These are phyloP conservation scores for Capitulum mitella DNA, from an alignment of 2,888 invertebrate species.

Conservation along the genomic window DNA sequence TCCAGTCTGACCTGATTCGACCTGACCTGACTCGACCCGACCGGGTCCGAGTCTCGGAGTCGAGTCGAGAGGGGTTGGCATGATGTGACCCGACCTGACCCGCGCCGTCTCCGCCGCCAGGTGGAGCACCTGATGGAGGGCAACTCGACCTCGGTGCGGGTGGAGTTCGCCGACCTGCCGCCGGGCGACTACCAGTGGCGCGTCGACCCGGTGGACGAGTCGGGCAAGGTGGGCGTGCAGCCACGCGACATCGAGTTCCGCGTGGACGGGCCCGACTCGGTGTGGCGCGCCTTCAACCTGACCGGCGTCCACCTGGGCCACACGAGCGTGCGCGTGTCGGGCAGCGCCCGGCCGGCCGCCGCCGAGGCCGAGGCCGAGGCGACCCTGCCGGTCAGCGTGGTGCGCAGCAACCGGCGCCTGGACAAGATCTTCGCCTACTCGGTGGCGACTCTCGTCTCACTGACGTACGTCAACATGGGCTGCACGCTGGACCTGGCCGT, in stretches of 20 bases:
- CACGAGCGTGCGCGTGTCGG: conserved; percentile 5
- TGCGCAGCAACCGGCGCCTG: conserved; percentile 16
- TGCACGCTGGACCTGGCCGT: conserved; percentile 72
- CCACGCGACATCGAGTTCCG: conserved; percentile 19
- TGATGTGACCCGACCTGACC: not conserved
- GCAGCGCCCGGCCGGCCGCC: not conserved
- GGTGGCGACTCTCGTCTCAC: conserved; percentile 64
- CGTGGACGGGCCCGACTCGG: not conserved
- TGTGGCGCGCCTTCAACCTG: not conserved
- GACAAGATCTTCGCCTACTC: conserved; percentile 61
- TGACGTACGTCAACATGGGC: conserved; percentile 84
- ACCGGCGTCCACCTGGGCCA: not conserved
- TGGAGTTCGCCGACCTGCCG: conserved; percentile 13
- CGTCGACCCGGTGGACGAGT: not conserved
- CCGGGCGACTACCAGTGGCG: conserved; percentile 7
- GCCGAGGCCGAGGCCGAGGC: not conserved
- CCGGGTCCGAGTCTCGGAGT: too few species aligned
- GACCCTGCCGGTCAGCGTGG: not conserved
- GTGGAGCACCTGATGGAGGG: conserved; percentile 14
- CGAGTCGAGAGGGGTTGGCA: too few species aligned
- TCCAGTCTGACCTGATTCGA: not conserved
- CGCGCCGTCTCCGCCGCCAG: not conserved
- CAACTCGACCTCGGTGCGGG: not conserved
- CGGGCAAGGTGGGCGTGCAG: not conserved
- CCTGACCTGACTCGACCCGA: not conserved